phyloP scores from a whole-genome alignment of 2,113 vertebrate species.

The Pycnonotus jocosus region DNA sequence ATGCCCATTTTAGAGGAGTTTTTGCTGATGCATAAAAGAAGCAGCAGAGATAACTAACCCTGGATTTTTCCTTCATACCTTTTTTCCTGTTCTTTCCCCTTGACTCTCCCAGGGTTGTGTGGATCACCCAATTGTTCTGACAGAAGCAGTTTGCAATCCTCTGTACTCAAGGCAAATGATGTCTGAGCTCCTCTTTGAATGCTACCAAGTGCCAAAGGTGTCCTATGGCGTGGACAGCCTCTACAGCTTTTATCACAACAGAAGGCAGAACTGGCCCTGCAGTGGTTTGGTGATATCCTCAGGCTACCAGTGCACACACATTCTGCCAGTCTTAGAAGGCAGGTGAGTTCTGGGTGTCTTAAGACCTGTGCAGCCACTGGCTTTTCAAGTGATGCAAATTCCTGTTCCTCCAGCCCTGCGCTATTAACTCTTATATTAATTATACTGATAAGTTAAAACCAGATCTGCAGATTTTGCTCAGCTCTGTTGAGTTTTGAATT shows the following conservation, averaged over 20 bases:
- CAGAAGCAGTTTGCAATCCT: slow-evolving; percentile 80
- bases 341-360: slow-evolving; percentile 72
- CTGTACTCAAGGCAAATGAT: slow-evolving; percentile 81
- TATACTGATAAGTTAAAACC: background rate
- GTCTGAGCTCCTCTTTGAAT: slow-evolving; percentile 92
- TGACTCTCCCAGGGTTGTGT: slow-evolving; percentile 71
- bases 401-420: background rate
- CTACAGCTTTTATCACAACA: slow-evolving; percentile 89
- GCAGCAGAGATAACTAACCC: background rate
- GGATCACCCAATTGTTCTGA: slow-evolving; percentile 78
- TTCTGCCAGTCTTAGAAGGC: slow-evolving; percentile 89
- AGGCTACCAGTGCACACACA: slow-evolving; percentile 91
- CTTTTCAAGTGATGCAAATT: background rate
- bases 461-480: background rate
- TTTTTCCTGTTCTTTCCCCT: background rate
- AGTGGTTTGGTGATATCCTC: slow-evolving; percentile 88
- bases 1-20: background rate
- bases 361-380: fast-evolving
- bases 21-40: background rate
- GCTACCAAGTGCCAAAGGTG: slow-evolving; percentile 87
- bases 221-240: slow-evolving; percentile 90
- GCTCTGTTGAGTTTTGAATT: background rate
- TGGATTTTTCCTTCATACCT: background rate
- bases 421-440: background rate
- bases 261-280: slow-evolving; percentile 59